Evolutionary conservation across 30 jellyfish, hydroid and myxozoan species (phyloP).

Genomic region (Phacellophora camtschatica): DNA sequence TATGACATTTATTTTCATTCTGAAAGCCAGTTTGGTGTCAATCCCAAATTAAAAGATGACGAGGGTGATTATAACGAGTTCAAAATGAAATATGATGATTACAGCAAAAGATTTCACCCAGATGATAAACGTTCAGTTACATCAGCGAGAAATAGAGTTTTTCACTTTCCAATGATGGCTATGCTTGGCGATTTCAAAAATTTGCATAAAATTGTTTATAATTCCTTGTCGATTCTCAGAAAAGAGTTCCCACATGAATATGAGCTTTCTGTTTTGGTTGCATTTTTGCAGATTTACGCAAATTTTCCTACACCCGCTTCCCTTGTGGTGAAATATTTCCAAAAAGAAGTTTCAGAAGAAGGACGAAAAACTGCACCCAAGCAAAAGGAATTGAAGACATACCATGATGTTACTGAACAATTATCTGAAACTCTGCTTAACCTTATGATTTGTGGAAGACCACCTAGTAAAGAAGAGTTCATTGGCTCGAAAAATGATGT

Average conservation of each 20-base stretch:
- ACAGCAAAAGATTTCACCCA: background rate
- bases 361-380: too few relatives aligned
- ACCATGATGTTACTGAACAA: background rate
- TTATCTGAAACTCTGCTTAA: conserved; percentile 12
- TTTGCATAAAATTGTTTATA: background rate
- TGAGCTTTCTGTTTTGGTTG: conserved; percentile 41
- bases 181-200: conserved; percentile 29
- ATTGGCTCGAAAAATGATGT: background rate
- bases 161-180: conserved; percentile 56
- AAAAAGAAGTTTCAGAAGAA: too few relatives aligned
- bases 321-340: background rate
- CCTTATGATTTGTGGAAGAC: conserved; percentile 28
- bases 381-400: background rate
- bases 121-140: background rate
- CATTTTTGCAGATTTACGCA: conserved; percentile 26
- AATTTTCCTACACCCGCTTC: conserved; percentile 16
- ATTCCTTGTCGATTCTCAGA: background rate
- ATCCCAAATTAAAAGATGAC: conserved; percentile 12
- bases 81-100: background rate
- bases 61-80: background rate
- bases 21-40: conserved; percentile 6
- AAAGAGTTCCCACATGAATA: background rate
- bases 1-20: background rate
- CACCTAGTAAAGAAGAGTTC: conserved; percentile 14
- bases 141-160: conserved; percentile 3